Percentiles rank a stretch among this genome's conserved stretches.
Evolutionary conservation across 2,113 vertebrate species (phyloP).

Genomic region (Rhadina sibilatrix): DNA sequence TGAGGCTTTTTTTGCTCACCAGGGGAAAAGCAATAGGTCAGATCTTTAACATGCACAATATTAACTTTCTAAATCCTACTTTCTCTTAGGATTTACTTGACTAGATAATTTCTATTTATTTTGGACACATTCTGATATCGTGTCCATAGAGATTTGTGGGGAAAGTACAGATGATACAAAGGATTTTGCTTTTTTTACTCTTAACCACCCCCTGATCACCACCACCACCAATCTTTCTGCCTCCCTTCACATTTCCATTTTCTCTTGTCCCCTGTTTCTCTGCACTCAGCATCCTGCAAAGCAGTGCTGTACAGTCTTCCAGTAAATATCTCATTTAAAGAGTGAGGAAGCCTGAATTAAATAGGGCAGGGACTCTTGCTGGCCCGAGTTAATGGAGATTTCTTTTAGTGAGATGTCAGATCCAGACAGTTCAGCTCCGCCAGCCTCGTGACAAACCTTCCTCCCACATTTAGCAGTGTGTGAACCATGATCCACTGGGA

Average conservation of each 20-base stretch:
- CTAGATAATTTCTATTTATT: background rate
- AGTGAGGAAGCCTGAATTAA: constrained; percentile 60
- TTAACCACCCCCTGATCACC: background rate
- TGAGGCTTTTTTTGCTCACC: background rate
- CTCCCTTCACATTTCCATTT: constrained; percentile 25
- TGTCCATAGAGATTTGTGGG: background rate
- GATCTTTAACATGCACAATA: background rate
- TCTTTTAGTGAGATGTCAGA: constrained; percentile 54
- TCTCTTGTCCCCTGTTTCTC: background rate
- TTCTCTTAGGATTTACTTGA: background rate
- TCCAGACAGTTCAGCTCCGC: constrained; percentile 31
- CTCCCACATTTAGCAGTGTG: background rate
- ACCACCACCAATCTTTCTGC: background rate
- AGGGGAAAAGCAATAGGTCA: background rate
- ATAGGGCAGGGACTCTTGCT: constrained; percentile 48
- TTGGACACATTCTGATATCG: background rate
- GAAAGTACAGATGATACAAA: background rate
- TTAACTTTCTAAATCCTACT: background rate
- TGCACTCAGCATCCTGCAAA: constrained; percentile 52
- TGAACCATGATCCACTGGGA: background rate
- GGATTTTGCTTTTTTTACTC: background rate
- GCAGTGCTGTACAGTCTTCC: constrained; percentile 40
- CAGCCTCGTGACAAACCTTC: background rate
- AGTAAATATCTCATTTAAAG: constrained; percentile 62
- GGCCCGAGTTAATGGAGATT: constrained; percentile 49